A percentile compares a stretch with the other conserved stretches of the same genome.
These are phyloP conservation scores for Anisognathus igniventris DNA, from an alignment of 2,797 vertebrate species.

Conservation along the genomic window DNA sequence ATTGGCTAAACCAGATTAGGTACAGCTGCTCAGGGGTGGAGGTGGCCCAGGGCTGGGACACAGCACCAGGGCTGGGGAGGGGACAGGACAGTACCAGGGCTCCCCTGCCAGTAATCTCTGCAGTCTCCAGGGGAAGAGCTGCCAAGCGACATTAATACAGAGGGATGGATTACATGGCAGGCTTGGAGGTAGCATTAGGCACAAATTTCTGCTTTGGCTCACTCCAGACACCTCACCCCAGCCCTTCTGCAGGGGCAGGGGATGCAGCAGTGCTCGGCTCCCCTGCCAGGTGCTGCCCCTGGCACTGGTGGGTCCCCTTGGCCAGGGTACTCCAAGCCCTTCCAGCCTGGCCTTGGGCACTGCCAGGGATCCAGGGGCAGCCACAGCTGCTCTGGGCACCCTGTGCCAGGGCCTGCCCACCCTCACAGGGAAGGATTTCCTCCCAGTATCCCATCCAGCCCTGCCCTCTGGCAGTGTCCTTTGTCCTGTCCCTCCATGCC, in stretches of 20 bases:
- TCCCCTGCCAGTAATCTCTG: not conserved
- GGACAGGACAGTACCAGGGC: not conserved
- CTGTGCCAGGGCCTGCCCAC: not conserved
- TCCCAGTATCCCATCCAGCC: not conserved
- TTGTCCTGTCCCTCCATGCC: not conserved
- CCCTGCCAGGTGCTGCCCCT: not conserved
- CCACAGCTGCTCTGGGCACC: not conserved
- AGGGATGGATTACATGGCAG: not conserved
- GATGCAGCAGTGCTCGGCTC: not conserved
- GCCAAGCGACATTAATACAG: not conserved
- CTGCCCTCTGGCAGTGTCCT: too few relatives aligned
- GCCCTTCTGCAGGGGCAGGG: not conserved
- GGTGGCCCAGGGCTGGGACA: not conserved
- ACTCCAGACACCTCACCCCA: not conserved
- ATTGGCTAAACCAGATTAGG: constrained; percentile 1
- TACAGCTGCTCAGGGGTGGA: not conserved
- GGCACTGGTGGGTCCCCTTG: not conserved
- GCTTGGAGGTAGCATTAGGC: not conserved
- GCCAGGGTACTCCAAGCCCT: not conserved
- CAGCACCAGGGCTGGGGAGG: not conserved
- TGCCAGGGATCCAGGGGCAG: not conserved
- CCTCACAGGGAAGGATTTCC: not conserved
- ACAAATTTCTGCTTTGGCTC: not conserved
- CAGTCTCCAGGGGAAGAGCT: not conserved
- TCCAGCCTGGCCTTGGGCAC: not conserved